Evolutionary conservation across 2,797 vertebrate genomes (phyloP).

Genomic region (Enteromius unitaeniatus): DNA sequence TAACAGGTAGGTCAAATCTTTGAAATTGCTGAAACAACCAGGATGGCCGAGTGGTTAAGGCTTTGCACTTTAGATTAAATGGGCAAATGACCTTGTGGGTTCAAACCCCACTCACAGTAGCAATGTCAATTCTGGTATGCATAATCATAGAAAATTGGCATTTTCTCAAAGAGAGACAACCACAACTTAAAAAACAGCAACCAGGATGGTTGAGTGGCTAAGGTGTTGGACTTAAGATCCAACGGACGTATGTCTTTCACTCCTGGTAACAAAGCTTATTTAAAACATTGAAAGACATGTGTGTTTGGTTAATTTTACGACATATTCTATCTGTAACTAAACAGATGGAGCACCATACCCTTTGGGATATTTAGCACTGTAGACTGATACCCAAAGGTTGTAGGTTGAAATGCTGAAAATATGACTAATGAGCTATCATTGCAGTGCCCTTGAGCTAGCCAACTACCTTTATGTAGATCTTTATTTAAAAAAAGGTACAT

Average conservation of each 20-base stretch:
- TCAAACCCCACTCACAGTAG: background rate
- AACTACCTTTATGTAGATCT: background rate
- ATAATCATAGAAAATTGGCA: fast-evolving
- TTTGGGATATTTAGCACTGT: background rate
- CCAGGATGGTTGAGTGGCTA: background rate
- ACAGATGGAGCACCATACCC: background rate
- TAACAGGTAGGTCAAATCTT: no score
- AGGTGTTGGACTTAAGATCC: background rate
- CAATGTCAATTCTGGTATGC: background rate
- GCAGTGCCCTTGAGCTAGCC: conserved; percentile 3
- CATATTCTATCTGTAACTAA: background rate
- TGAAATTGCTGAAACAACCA: no score
- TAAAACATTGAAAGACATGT: background rate
- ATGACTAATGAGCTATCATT: background rate
- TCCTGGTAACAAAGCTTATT: background rate
- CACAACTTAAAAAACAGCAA: fast-evolving
- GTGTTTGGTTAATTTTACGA: background rate
- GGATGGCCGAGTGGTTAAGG: background rate
- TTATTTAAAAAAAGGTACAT: background rate
- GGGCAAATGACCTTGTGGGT: background rate
- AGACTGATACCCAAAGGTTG: background rate
- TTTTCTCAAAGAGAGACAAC: background rate
- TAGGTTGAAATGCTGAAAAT: background rate
- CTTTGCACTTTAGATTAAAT: background rate
- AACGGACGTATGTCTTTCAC: background rate